Evolutionary conservation across 2,797 vertebrate species (phyloP), one percentile per base, ranked within the genome.

Genomic region (Enteromius radiatus): DNA sequence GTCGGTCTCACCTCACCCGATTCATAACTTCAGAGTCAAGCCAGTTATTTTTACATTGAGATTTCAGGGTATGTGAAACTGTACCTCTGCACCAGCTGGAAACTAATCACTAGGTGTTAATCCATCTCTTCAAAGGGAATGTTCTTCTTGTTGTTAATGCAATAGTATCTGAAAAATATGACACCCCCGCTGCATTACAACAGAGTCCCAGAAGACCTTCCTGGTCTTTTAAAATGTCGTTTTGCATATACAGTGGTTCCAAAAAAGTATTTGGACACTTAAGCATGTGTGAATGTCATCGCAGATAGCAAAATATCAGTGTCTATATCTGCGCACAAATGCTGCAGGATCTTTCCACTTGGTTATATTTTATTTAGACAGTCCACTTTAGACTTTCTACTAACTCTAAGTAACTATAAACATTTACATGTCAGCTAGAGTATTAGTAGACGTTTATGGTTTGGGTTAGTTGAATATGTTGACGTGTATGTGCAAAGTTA

Each of bases 81-180:
- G 79, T 92, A 95, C 88, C 92, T 89, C 38, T 10, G 45, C 84
- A 88, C 91, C 94, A 95, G 92, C 91, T 95, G 94, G 91, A 91
- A 89, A 91, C 91, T 93, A 90, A 95, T 94, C 94, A 90, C 91
- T 87, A 93, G 88, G 93, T 93, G 93, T 92, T 94, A 95, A 95
- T 94, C 90, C 89, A 59, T 33, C 78, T 86, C 91, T 95, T 94
- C 93, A 94, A 94, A 95, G 92, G 91, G 90, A 90, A 67, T 85
- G 56, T 86, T 83, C 73, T 83, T 85, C 90, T 91, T 88, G 86
- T 70, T 91, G 91, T 90, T 89, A 93, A 92, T 93, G 85, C 92
- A 93, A 91, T 83, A 65, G 59, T 21, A 59, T 85, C 71, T 80
- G 69, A 84, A 84, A 84, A 84, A 83, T 78, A 83, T 9, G 64